A percentile compares a stretch with the other conserved stretches of the same genome.
phyloP scores from a whole-genome alignment of 2,888 invertebrate genomes.

The Ypsolopha sequella region DNA sequence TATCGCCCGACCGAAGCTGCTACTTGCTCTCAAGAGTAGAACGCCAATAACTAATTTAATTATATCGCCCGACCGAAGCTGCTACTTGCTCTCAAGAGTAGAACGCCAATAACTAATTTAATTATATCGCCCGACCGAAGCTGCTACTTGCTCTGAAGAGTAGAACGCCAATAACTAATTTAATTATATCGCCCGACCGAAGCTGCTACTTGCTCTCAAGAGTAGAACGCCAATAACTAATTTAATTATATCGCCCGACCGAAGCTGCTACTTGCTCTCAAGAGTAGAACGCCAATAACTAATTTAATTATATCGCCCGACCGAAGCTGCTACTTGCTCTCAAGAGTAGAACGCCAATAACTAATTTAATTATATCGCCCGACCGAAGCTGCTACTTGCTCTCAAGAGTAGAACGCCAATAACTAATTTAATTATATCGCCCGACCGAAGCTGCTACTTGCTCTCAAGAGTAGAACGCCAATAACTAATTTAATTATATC shows the following conservation, averaged over 20 bases:
- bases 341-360: no score
- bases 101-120: no score
- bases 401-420: no score
- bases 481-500: neutral
- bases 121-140: neutral
- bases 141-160: no score
- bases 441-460: neutral
- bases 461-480: no score
- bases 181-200: neutral
- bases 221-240: no score
- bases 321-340: neutral
- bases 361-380: neutral
- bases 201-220: no score
- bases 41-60: no score
- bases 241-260: neutral
- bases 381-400: neutral
- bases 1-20: neutral
- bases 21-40: no score
- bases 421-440: neutral
- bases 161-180: no score
- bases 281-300: no score
- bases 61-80: neutral
- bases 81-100: no score
- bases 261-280: neutral
- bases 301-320: neutral